These are phyloP conservation scores for Teleopsis dalmanni DNA, from an alignment of 1,140 invertebrate species.

Conservation along the genomic window DNA sequence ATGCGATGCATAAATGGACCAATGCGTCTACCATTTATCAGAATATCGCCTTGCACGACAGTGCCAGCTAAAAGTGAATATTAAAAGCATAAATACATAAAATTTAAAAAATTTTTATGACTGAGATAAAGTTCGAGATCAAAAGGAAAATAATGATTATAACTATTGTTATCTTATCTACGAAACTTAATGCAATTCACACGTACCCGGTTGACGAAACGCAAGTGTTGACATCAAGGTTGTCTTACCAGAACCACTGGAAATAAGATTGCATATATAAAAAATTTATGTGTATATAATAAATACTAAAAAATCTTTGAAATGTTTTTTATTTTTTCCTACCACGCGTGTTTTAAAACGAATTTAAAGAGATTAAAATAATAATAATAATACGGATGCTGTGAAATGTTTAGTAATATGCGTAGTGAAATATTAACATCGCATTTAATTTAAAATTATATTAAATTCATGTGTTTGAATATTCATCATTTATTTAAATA, in stretches of 20 bases:
- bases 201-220: constrained; percentile 59
- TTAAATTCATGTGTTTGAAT: no score
- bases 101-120: not conserved
- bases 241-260: constrained; percentile 88
- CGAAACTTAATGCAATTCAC: not conserved
- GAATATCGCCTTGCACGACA: constrained; percentile 66
- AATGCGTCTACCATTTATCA: constrained; percentile 61
- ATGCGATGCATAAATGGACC: constrained; percentile 68
- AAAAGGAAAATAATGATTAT: constrained; percentile 11
- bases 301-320: no score
- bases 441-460: no score
- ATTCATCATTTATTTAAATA: no score
- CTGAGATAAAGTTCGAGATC: constrained; percentile 2
- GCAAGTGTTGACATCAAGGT: constrained; percentile 88
- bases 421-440: no score
- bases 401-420: no score
- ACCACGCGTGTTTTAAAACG: no score
- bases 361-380: no score
- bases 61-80: constrained; percentile 50
- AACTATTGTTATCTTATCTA: constrained; percentile 22
- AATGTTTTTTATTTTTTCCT: no score
- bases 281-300: not conserved
- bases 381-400: no score
- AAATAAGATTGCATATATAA: not conserved
- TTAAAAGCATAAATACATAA: not conserved